phyloP scores from a whole-genome alignment of 64 coral and sea anemone genomes.

The Montipora efflorescens region DNA sequence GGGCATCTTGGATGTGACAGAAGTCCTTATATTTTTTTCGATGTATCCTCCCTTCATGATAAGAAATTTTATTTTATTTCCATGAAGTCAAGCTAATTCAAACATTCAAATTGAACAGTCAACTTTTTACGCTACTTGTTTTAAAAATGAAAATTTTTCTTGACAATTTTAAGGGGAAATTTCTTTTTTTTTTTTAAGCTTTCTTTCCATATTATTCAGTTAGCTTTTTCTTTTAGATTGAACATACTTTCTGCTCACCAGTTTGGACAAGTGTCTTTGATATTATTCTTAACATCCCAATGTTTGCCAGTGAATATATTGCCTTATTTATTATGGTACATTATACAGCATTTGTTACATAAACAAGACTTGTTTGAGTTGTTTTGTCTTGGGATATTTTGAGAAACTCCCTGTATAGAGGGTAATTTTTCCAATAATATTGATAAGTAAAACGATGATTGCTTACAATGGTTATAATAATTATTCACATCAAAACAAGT shows the following conservation, averaged over 20 bases:
- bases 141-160: too few relatives aligned
- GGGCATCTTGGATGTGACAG: too few relatives aligned
- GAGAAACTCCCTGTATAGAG: conserved; percentile 1
- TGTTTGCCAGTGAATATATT: conserved; percentile 22
- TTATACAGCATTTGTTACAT: conserved; percentile 16
- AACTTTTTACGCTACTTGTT: too few relatives aligned
- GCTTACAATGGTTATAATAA: background rate
- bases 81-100: too few relatives aligned
- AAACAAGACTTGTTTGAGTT: background rate
- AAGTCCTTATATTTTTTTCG: too few relatives aligned
- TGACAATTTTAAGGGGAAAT: too few relatives aligned
- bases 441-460: background rate
- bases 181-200: too few relatives aligned
- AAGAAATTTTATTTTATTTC: too few relatives aligned
- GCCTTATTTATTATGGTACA: background rate
- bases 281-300: background rate
- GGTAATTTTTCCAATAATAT: conserved; percentile 23
- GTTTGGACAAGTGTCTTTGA: background rate
- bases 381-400: conserved; percentile 13
- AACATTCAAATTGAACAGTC: too few relatives aligned
- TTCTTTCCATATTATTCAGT: background rate
- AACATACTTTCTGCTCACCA: background rate
- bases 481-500: conserved; percentile 3
- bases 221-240: background rate
- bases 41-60: too few relatives aligned